phyloP scores from a whole-genome alignment of 1,140 invertebrate genomes.

The Zaprionus ghesquierei region DNA sequence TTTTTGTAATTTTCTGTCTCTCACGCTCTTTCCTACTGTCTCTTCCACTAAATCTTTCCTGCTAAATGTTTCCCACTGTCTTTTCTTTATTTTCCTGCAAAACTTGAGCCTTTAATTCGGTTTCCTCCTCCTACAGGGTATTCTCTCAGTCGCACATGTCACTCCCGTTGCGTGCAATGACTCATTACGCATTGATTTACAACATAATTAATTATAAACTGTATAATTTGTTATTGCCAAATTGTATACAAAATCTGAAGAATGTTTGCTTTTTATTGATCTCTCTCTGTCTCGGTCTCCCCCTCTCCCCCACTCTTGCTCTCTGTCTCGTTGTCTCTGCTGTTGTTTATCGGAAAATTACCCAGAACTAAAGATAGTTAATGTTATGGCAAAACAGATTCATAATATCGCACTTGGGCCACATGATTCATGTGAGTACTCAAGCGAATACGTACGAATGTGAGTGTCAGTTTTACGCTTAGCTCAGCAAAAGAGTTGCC shows the following conservation, averaged over 20 bases:
- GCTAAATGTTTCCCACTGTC: not conserved
- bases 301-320: no score
- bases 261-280: not conserved
- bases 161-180: not conserved
- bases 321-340: not conserved
- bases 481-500: not conserved
- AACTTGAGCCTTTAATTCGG: no score
- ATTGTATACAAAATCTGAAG: constrained; percentile 10
- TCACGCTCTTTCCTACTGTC: not conserved
- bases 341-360: not conserved
- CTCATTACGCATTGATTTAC: not conserved
- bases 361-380: not conserved
- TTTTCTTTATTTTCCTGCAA: not conserved
- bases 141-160: not conserved
- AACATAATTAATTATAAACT: constrained; percentile 19
- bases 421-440: constrained; percentile 1
- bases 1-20: not conserved
- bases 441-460: not conserved
- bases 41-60: not conserved
- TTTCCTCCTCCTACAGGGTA: not conserved
- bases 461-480: not conserved
- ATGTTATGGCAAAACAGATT: not conserved
- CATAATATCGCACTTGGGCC: not conserved
- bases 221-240: not conserved
- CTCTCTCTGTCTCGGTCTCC: no score